Evolutionary conservation across 2,797 vertebrate genomes (phyloP).

Genomic region (Myotis vivesi): DNA sequence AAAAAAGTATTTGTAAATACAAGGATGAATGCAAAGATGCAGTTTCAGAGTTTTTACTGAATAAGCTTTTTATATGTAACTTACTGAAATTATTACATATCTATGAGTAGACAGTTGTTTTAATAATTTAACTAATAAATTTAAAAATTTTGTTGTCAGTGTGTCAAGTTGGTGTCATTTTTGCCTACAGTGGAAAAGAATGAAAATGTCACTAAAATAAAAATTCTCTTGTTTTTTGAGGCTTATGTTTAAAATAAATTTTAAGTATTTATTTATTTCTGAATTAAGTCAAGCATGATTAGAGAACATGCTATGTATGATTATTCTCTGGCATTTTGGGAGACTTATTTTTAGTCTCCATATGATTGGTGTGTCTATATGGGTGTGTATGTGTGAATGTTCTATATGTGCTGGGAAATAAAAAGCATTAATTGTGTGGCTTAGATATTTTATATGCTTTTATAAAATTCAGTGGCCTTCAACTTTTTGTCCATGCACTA

Average conservation of each 20-base stretch:
- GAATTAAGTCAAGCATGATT: not conserved
- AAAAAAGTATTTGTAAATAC: conserved; percentile 7
- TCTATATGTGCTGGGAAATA: conserved; percentile 7
- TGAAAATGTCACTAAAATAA: conserved; percentile 1
- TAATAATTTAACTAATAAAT: conserved; percentile 18
- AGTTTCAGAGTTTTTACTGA: not conserved
- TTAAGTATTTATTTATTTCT: not conserved
- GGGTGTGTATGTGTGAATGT: not conserved
- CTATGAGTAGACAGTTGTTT: not conserved
- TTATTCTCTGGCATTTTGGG: conserved; percentile 22
- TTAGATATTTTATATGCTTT: not conserved
- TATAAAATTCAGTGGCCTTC: not conserved
- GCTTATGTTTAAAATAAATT: not conserved
- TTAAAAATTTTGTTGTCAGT: not conserved
- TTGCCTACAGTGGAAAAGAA: not conserved
- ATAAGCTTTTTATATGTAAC: conserved; percentile 7
- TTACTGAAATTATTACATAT: not conserved
- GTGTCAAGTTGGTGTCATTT: conserved; percentile 7
- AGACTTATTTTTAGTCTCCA: conserved; percentile 6
- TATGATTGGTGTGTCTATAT: not conserved
- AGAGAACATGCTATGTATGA: not conserved
- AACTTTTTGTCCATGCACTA: not conserved
- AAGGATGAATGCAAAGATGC: not conserved
- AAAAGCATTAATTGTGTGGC: not conserved
- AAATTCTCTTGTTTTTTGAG: not conserved